phyloP scores from a whole-genome alignment of 2,113 vertebrate species.

The Rhadina sibilatrix region DNA sequence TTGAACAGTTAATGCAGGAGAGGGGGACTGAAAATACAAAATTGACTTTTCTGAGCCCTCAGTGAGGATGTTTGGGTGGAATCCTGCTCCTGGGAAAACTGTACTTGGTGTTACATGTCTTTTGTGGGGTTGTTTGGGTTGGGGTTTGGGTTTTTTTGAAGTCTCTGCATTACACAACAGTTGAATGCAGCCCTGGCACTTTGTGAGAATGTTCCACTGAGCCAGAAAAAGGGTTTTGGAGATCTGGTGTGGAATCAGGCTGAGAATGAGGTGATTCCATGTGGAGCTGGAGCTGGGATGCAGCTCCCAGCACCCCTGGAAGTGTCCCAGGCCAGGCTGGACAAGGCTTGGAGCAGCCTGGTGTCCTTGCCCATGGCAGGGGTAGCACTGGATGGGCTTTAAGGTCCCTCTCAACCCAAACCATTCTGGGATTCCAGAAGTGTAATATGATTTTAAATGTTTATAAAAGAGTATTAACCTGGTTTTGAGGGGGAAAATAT shows the following conservation, averaged over 20 bases:
- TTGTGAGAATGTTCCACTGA: not conserved
- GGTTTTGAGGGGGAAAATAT: not conserved
- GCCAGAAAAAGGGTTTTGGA: not conserved
- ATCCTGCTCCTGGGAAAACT: not conserved
- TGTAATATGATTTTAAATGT: not conserved
- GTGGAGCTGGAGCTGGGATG: not conserved
- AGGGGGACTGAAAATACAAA: not conserved
- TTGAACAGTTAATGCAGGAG: not conserved
- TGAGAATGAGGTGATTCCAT: not conserved
- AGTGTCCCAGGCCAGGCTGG: not conserved
- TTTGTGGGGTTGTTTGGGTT: not conserved
- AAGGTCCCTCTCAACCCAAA: too few relatives aligned
- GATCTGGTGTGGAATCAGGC: not conserved
- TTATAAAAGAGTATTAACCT: not conserved
- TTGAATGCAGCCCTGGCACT: not conserved
- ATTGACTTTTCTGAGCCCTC: not conserved
- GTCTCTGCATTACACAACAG: not conserved
- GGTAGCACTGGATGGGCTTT: fast-evolving
- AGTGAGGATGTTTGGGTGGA: not conserved
- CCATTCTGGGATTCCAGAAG: not conserved
- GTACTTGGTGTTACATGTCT: not conserved
- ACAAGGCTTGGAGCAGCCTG: not conserved
- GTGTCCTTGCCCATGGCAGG: not conserved
- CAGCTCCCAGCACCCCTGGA: not conserved
- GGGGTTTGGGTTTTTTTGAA: not conserved